Base-by-base conservation (phyloP, 2,888 invertebrate genomes). In the Norana najaformis region DNA sequence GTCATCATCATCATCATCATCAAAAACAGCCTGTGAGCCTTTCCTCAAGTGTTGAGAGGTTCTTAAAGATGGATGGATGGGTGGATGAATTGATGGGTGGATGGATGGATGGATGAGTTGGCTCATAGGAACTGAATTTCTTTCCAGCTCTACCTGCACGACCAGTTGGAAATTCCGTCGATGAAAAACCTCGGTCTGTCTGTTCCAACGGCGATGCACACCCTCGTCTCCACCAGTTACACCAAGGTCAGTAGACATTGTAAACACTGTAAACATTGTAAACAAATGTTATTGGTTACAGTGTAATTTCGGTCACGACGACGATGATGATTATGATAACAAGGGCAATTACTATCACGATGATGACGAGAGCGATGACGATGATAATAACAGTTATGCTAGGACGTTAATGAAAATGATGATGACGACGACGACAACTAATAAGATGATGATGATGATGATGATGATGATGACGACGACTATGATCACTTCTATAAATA, bases 101-200 rank as follows among this genome's bases (percentile, higher is more conserved):
- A 5, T 23, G 69, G n/a, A 13, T 69, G 30, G 16, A n/a, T 69
- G 69, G n/a, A 69, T 69, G 30, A 16, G 16, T 23, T 47, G 47
- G 23, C 23, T 47, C 2, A 16, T 1, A 69, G 3, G 1, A n/a
- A n/a, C 30, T 69, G 69, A 8, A 69, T 69, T 69, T 69, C 69
- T n/a, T 35, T 41, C 34, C 88, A 90, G 91, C 38, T 91, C 18
- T 53, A 89, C 37, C 83, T 91, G 8, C 91, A 91, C 53, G 91
- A 90, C n/a, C 89, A 88, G 30, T 14, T 35, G 11, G 90, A 91
- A 36, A 88, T 90, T 3, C 91, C 91, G 35, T 88, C 90, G 16
- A 91, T 91, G 91, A 37, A 37, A 34, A 83, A 89, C 23, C 88
- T 90, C 6, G 91, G 91, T 30, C 37, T 90, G 36, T 89, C 91